Conservation (phyloP, 92 coral and sea anemone genomes). For the Palythoa caribaeorum region DNA sequence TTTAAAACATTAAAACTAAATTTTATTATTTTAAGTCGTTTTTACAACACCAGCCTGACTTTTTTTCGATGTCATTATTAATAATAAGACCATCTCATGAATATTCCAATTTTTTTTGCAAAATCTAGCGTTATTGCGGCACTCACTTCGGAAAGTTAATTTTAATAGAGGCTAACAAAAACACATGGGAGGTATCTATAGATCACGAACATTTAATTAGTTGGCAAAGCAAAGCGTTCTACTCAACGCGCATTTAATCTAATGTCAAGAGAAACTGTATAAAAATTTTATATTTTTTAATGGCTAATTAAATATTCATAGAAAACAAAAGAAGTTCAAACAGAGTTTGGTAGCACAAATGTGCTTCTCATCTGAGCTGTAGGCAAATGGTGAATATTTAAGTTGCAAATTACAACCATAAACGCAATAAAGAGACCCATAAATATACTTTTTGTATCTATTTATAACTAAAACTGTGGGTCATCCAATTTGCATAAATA, state of each 20-base stretch:
- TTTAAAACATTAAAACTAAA: background rate
- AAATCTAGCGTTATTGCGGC: slow-evolving; percentile 74
- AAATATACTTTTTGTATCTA: background rate
- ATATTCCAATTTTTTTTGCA: slow-evolving; percentile 77
- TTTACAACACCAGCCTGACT: background rate
- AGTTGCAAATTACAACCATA: background rate
- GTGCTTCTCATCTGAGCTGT: background rate
- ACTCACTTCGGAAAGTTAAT: background rate
- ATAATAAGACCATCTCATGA: slow-evolving; percentile 66
- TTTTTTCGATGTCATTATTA: background rate
- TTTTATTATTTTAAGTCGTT: background rate
- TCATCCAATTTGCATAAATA: slow-evolving; percentile 29
- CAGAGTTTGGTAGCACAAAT: background rate
- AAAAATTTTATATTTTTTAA: slow-evolving; percentile 7
- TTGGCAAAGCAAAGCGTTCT: background rate
- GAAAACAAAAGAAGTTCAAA: slow-evolving; percentile 1
- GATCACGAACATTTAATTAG: slow-evolving; percentile 8
- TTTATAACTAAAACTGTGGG: background rate
- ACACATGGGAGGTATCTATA: background rate
- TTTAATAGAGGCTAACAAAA: background rate
- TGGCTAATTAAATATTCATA: slow-evolving; percentile 42
- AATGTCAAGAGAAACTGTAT: background rate
- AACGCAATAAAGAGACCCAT: background rate
- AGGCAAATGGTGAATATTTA: background rate
- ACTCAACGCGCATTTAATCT: background rate